Base-by-base conservation (phyloP, 2,113 vertebrate genomes). In the Nibea coibor region DNA sequence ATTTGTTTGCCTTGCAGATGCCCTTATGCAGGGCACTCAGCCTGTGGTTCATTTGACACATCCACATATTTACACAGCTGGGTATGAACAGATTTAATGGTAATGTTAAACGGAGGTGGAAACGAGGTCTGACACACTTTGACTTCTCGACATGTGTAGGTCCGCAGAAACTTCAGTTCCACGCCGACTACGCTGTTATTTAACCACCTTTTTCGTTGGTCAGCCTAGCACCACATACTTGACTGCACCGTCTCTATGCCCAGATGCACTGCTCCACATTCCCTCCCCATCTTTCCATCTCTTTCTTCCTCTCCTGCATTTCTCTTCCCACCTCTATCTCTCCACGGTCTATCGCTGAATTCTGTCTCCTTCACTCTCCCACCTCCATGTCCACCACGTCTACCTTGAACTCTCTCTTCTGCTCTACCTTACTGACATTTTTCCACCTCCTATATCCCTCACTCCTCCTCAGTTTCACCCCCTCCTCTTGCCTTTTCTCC, bases 31-130 rank as follows among this genome's bases (percentile, higher is more conserved):
- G 86, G 87, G 62, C 76, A 79, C 85, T 80, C 74, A 65, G 81
- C 35, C 68, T 81, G 51, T 56, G 68, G 76, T 79, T 90, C 84
- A 92, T 88, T 87, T 88, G 89, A 87, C 85, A 91, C 88, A 81
- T 89, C 78, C 83, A 85, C 75, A 83, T 93, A 75, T 94, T 94
- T 93, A 92, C 85, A 92, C 93, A 94, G 89, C 93, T 94, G 93
- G 87, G 87, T 89, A 84, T 93, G 78, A 93, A 80, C 80, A 89
- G 88, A 92, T 91, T 39, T 39, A 39, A 39, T 39, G 35, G 35
- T 84, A 78, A 89, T 82, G 63, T 75, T 61, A 71, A 67, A 69
- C 31, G 45, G 20, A 61, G 64, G 47, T 4, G 53, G 57, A 74
- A 45, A 68, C 42, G 1, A 26, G 16, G 1, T 53, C 12, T 71